phyloP scores from a whole-genome alignment of 2,888 invertebrate species.

The Clepsis dumicolana region DNA sequence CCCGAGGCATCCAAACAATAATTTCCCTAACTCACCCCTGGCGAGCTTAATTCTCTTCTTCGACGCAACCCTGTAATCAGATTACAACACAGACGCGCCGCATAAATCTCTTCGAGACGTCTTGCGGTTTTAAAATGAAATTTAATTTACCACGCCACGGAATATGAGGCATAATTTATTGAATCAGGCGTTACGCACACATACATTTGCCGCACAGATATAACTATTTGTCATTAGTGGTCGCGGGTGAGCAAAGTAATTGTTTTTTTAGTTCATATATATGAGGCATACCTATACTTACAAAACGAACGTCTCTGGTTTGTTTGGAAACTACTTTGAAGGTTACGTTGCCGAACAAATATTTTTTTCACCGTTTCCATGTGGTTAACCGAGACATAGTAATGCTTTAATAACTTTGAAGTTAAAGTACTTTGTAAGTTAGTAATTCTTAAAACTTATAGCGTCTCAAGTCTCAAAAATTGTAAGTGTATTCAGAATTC shows the following conservation, averaged over 20 bases:
- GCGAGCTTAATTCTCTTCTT: slow-evolving; percentile 45
- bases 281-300: too few relatives aligned
- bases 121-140: slow-evolving; percentile 46
- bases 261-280: too few relatives aligned
- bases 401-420: neutral
- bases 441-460: neutral
- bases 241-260: too few relatives aligned
- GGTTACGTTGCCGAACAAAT: neutral
- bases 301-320: slow-evolving; percentile 31
- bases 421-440: neutral
- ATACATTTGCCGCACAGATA: too few relatives aligned
- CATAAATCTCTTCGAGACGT: slow-evolving; percentile 49
- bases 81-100: slow-evolving; percentile 45
- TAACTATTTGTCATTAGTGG: too few relatives aligned
- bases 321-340: slow-evolving; percentile 18
- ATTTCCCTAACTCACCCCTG: slow-evolving; percentile 40
- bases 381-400: neutral
- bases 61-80: slow-evolving; percentile 45
- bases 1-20: slow-evolving; percentile 40
- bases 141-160: slow-evolving; percentile 35
- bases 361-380: neutral
- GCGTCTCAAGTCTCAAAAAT: slow-evolving; percentile 12
- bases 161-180: slow-evolving; percentile 43
- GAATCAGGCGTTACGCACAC: too few relatives aligned
- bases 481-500: slow-evolving; percentile 3